Base-by-base conservation (phyloP, 1,140 invertebrate genomes). In the Neodiprion lecontei region DNA sequence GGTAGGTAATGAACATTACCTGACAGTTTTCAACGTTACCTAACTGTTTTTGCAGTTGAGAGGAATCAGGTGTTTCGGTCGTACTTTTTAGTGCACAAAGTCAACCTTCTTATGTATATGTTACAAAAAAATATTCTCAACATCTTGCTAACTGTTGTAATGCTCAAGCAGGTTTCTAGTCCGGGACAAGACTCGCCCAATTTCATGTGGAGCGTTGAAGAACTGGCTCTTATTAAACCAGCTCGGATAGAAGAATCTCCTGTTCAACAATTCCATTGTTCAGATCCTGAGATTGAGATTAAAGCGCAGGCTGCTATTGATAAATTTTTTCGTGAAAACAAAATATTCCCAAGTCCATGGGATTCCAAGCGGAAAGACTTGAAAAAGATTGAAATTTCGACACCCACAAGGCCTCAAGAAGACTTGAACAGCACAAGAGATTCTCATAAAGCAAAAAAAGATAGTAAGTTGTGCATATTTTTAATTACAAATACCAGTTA, bases 181-280 rank as follows among this genome's bases (percentile, higher is more conserved):
- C 21, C 78, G 10, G 28, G 66, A 7, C 72, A 86, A 9, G 84
- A 83, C 28, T 90, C 89, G 28, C 85, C 89, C 7, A 81, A 79
- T 11, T 91, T 91, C 75, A 81, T 83, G 65, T 91, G 90, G 90
- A 90, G 84, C 4, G 88, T 91, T 12, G 90, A 91, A 7, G 90
- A 91, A 66, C 77, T 91, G 5, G 90, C 90, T 17, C 79, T 79
- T 5, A 82, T 91, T 14, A 83, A 88, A 72, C 90, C 90, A n/a
- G 89, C 86, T 1, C 86, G 88, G 79, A 88, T 91, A 21, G 90
- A 91, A 76, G 89, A 91, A 50, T 87, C 87, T 79, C 84, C 89
- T 49, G 78, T 87, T 0, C 88, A 91, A 73, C 89, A 90, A 73
- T 78, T 85, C 69, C 79, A 89, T 11, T 86, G 82, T 1, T 80